Conservation (phyloP, 2,797 vertebrate genomes). For the Tolypeutes matacus region DNA sequence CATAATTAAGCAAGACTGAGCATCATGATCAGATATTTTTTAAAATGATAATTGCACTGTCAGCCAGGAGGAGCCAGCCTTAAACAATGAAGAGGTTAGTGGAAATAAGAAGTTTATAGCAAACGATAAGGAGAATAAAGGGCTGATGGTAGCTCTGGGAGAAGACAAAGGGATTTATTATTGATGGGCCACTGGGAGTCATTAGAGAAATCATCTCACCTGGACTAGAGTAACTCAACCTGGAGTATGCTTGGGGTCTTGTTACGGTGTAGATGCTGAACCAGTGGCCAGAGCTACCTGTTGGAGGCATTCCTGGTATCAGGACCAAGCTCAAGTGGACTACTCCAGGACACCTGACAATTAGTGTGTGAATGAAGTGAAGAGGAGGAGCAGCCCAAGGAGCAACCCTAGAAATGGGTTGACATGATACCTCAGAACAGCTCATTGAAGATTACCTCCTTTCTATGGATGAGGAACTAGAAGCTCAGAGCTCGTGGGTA, state of each 20-base stretch:
- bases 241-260: neutral
- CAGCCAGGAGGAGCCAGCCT: neutral
- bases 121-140: neutral
- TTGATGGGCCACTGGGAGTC: neutral
- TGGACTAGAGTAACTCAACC: neutral
- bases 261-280: neutral
- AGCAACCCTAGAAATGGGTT: neutral
- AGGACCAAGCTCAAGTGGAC: neutral
- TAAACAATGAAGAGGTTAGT: neutral
- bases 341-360: neutral
- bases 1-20: neutral
- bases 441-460: neutral
- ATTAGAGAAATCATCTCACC: neutral
- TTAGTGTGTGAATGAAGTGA: neutral
- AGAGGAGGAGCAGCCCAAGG: neutral
- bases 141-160: neutral
- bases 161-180: neutral
- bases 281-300: neutral
- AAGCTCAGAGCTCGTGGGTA: neutral
- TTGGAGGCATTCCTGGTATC: neutral
- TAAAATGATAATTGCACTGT: neutral
- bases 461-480: neutral
- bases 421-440: neutral
- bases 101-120: neutral
- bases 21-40: neutral